Conservation (phyloP, 2,888 invertebrate species). For the Anthophora plumipes region DNA sequence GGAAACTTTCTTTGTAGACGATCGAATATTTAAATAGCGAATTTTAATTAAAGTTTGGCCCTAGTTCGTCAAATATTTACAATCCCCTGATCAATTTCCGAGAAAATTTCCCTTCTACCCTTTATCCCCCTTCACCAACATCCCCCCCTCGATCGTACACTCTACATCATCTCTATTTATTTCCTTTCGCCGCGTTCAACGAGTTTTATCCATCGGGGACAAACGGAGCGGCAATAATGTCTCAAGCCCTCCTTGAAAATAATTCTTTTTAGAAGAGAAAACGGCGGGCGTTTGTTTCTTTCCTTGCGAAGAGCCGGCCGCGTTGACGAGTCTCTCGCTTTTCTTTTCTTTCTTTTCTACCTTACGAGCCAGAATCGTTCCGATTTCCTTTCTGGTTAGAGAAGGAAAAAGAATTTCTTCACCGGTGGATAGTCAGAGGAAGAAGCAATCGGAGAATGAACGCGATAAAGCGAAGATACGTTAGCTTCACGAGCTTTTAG, state of each 20-base stretch:
- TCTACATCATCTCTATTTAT: constrained; percentile 49
- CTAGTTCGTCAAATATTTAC: constrained; percentile 62
- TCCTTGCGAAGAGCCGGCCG: constrained; percentile 10
- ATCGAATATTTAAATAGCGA: constrained; percentile 63
- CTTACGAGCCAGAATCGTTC: constrained; percentile 11
- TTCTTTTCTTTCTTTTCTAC: not conserved
- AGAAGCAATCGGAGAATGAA: constrained; percentile 46
- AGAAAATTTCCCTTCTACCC: not conserved
- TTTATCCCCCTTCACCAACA: no score
- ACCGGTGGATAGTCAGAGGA: constrained; percentile 8
- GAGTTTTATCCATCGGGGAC: constrained; percentile 51
- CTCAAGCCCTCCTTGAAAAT: constrained; percentile 37
- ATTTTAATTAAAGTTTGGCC: constrained; percentile 63
- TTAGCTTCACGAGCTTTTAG: constrained; percentile 34
- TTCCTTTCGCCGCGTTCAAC: constrained; percentile 43
- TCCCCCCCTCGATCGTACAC: constrained; percentile 27
- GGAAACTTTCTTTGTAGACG: constrained; percentile 49
- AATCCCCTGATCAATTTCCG: constrained; percentile 62
- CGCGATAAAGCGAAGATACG: constrained; percentile 50
- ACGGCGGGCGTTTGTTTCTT: constrained; percentile 43
- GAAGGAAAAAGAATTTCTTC: not conserved
- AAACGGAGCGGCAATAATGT: constrained; percentile 60
- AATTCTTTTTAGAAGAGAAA: constrained; percentile 48
- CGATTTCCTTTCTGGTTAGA: constrained; percentile 1
- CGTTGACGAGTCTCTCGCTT: constrained; percentile 10